Conservation (phyloP, 2,888 invertebrate genomes). For the Cyaniris semiargus region DNA sequence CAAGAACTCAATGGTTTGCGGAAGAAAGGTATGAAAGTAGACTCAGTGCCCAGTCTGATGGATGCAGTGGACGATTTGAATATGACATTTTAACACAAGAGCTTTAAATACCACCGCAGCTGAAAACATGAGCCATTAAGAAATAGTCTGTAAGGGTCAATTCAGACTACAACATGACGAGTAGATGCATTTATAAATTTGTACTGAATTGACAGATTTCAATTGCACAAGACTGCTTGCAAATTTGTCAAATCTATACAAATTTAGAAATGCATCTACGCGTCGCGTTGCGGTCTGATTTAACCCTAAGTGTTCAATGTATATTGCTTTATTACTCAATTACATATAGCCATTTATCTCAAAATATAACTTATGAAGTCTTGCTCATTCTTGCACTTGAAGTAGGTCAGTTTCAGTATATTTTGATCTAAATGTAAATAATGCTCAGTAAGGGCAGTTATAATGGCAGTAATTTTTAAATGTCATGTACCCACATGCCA, state of each 20-base stretch:
- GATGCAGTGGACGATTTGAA: constrained; percentile 83
- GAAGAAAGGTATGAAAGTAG: constrained; percentile 84
- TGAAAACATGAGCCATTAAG: neutral
- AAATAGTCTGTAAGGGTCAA: neutral
- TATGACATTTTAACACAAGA: constrained; percentile 42
- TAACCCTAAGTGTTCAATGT: neutral
- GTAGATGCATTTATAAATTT: no score
- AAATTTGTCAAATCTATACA: no score
- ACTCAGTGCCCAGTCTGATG: constrained; percentile 81
- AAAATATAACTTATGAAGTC: neutral
- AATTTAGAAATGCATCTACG: no score
- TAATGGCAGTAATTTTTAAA: neutral
- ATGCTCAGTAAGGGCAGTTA: neutral
- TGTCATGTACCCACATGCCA: no score
- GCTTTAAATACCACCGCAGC: neutral
- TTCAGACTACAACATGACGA: no score
- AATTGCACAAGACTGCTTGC: no score
- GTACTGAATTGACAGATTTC: no score
- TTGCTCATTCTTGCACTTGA: neutral
- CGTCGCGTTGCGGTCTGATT: no score
- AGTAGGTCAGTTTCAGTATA: neutral
- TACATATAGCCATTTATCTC: neutral
- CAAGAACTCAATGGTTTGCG: constrained; percentile 82
- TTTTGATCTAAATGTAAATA: neutral
- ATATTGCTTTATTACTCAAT: constrained; percentile 8